Percentiles rank a stretch among this genome's conserved stretches.
These are phyloP conservation scores for Antheraea assamensis DNA, from an alignment of 2,888 invertebrate genomes.

Conservation along the genomic window DNA sequence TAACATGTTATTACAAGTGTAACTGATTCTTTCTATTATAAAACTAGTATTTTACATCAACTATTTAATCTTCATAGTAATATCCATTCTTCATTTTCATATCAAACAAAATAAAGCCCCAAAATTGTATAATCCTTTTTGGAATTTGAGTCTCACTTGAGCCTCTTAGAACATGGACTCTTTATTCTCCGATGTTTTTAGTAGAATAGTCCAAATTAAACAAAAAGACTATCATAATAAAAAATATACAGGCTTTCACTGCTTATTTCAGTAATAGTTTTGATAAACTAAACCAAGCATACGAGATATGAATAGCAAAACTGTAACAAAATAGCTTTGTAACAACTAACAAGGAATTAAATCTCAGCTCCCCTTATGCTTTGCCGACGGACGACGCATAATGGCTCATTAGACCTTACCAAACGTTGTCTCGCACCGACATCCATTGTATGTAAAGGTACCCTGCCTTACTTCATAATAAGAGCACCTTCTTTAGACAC, in stretches of 20 bases:
- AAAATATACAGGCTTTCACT: neutral
- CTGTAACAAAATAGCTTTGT: slow-evolving; percentile 43
- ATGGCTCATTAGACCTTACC: slow-evolving; percentile 76
- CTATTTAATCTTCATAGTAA: neutral
- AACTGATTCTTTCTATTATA: neutral
- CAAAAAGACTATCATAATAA: neutral
- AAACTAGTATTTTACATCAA: neutral
- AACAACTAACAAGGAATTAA: slow-evolving; percentile 48
- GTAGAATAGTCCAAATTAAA: neutral
- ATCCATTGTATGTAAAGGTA: slow-evolving; percentile 67
- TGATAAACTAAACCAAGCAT: slow-evolving; percentile 13
- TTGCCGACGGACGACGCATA: slow-evolving; percentile 51
- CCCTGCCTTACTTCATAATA: slow-evolving; percentile 63
- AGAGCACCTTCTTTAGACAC: slow-evolving; percentile 59
- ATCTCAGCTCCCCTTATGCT: slow-evolving; percentile 49
- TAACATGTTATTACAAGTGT: neutral
- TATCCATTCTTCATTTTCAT: neutral
- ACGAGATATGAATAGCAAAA: neutral
- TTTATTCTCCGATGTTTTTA: neutral
- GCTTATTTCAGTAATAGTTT: neutral
- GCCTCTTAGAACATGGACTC: neutral
- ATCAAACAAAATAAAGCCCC: neutral
- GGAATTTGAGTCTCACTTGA: neutral
- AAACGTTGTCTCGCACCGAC: slow-evolving; percentile 54
- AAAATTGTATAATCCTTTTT: neutral